phyloP scores from a whole-genome alignment of 1,140 invertebrate species.

The Drosophila tani region DNA sequence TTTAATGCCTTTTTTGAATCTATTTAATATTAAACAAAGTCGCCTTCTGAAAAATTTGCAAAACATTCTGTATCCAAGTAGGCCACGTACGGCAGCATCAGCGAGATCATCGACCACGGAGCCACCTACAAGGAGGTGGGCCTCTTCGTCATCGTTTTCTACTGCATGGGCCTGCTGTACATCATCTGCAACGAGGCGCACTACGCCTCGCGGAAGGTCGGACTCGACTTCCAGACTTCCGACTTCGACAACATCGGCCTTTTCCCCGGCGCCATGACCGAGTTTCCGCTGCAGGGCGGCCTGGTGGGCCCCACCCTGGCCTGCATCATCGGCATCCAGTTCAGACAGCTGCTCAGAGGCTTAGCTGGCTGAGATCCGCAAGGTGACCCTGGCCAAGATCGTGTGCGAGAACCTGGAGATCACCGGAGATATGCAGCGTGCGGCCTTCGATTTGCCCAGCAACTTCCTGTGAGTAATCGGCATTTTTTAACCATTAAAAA shows the following conservation, averaged over 20 bases:
- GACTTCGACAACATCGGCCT: conserved; percentile 98
- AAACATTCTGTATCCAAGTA: too few relatives aligned
- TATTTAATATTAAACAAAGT: too few relatives aligned
- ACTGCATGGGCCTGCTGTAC: conserved; percentile 88
- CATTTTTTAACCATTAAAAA: not conserved
- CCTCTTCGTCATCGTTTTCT: conserved; percentile 88
- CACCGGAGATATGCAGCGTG: conserved; percentile 93
- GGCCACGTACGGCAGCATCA: conserved; percentile 88
- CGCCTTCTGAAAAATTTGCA: too few relatives aligned
- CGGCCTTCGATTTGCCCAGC: conserved; percentile 95
- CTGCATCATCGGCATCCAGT: conserved; percentile 98
- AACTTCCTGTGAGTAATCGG: conserved; percentile 92
- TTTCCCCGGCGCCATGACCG: conserved; percentile 96
- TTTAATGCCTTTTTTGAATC: too few relatives aligned
- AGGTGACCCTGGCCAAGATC: conserved; percentile 94
- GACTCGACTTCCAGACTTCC: conserved; percentile 88
- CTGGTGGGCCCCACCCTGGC: conserved; percentile 97
- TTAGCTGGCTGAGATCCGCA: conserved; percentile 97
- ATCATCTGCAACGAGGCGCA: conserved; percentile 90
- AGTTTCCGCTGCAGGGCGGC: conserved; percentile 93
- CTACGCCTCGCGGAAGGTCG: conserved; percentile 88
- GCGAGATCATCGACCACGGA: conserved; percentile 89
- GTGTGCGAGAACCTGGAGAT: conserved; percentile 97
- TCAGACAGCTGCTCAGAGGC: conserved; percentile 94
- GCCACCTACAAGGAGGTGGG: conserved; percentile 89